Evolutionary conservation across 2,888 invertebrate species (phyloP), one percentile per base, ranked within the genome.

Genomic region (Parnassius smintheus): DNA sequence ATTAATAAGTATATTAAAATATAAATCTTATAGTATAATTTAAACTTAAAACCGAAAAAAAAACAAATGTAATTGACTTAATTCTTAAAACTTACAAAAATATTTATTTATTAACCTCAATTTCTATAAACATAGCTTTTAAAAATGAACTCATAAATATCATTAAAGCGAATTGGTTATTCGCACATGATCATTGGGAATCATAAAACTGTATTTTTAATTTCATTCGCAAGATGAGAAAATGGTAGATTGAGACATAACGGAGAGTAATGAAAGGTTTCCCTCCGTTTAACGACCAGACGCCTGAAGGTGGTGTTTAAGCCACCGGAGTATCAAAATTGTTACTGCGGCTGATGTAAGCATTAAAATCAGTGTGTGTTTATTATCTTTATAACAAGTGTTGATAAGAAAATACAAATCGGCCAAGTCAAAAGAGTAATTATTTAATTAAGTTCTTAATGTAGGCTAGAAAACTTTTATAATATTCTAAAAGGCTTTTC

Each of bases 291-390:
- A 66, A 68, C 62, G 62, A 68, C 57, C 66, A 63, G 65, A 65
- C 66, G 68, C 66, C 66, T 66, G 56, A 55, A 65, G 68, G 68
- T 68, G 50, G 62, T 66, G 61, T 65, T 68, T 68, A 68, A 66
- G 68, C 64, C 68, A 68, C 61, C 18, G 59, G 53, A 45, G 51
- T 54, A 58, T 65, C 55, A 56, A 57, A 62, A 68, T 61, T 55
- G 62, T 61, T 58, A 59, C 57, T 53, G 51, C 51, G 12, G 12
- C 56, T 51, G 48, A 44, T 54, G 42, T 44, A 44, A 54, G 44
- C 44, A 58, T 62, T 62, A 65, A 67, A 64, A 55, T 46, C 48
- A 52, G 25, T 41, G 52, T 56, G 57, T 41, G 53, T 25, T 35
- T 35, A 35, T 57, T 56, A 48, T 51, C 22, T 54, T 45, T 58